Evolutionary conservation across 2,113 vertebrate genomes (phyloP).

Genomic region (Coregonus clupeaformis): DNA sequence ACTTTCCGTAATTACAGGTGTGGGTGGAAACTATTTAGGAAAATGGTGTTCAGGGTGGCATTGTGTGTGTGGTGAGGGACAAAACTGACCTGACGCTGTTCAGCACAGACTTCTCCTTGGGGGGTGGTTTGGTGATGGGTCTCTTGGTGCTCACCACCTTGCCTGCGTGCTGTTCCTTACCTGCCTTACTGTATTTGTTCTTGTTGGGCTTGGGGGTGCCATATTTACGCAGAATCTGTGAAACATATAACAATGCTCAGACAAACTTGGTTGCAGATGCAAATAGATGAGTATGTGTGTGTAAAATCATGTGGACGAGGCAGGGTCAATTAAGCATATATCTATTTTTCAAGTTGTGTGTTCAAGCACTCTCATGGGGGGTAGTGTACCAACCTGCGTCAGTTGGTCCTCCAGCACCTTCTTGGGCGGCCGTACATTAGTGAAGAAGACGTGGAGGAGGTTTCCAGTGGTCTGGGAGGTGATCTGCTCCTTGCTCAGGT

Average conservation of each 20-base stretch:
- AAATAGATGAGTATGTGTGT: neutral
- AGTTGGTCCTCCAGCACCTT: conserved; percentile 96
- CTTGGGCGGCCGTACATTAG: conserved; percentile 90
- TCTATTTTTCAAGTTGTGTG: neutral
- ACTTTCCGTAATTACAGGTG: neutral
- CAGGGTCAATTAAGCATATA: neutral
- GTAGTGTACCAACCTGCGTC: conserved; percentile 80
- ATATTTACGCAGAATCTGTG: conserved; percentile 91
- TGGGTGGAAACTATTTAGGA: neutral
- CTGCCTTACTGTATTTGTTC: conserved; percentile 91
- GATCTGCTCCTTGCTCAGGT: conserved; percentile 97
- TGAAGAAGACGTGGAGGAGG: conserved; percentile 92
- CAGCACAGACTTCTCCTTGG: conserved; percentile 91
- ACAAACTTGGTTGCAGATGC: neutral
- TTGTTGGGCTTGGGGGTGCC: conserved; percentile 91
- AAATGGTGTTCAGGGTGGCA: neutral
- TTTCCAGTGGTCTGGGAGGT: conserved; percentile 94
- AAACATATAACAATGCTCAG: neutral
- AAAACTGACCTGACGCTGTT: conserved; percentile 87
- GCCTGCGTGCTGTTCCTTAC: conserved; percentile 94
- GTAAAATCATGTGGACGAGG: neutral
- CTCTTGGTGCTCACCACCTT: conserved; percentile 97
- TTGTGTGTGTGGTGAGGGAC: neutral
- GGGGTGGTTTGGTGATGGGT: conserved; percentile 86
- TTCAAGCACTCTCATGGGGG: neutral